Evolutionary conservation across 2,888 invertebrate species (phyloP).

Genomic region (Syrista parreyssii): DNA sequence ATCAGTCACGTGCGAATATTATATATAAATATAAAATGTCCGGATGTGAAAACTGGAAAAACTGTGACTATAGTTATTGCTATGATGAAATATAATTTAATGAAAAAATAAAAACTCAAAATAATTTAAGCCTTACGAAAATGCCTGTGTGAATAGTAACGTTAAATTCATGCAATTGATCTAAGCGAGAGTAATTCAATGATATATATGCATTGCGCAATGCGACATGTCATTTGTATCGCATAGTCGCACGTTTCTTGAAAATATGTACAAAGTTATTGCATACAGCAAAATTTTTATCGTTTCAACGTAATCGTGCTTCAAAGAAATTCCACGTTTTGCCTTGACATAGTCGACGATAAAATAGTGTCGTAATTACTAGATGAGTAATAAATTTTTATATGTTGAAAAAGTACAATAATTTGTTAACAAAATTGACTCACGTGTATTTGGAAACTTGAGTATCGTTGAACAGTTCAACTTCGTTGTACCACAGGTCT

Average conservation of each 20-base stretch:
- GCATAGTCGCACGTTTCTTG: background rate
- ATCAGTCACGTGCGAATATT: background rate
- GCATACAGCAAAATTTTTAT: background rate
- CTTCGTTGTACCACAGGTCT: constrained; percentile 63
- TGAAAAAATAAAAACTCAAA: no score
- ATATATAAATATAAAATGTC: background rate
- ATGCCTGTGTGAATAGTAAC: background rate
- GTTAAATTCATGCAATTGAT: background rate
- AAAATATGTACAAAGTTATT: background rate
- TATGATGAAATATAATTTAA: background rate
- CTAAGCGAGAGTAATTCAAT: background rate
- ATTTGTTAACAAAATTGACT: constrained; percentile 24
- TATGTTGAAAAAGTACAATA: background rate
- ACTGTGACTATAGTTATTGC: background rate
- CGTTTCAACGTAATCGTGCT: background rate
- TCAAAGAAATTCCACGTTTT: background rate
- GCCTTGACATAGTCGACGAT: background rate
- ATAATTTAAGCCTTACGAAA: background rate
- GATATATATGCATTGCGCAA: background rate
- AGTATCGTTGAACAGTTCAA: constrained; percentile 43
- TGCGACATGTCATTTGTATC: background rate
- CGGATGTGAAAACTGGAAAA: background rate
- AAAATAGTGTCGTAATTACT: background rate
- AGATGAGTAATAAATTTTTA: background rate
- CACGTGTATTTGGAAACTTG: constrained; percentile 5